Percentiles rank a stretch among this genome's conserved stretches.
These are phyloP conservation scores for Eupithecia centaureata DNA, from an alignment of 2,888 invertebrate genomes.

Conservation along the genomic window DNA sequence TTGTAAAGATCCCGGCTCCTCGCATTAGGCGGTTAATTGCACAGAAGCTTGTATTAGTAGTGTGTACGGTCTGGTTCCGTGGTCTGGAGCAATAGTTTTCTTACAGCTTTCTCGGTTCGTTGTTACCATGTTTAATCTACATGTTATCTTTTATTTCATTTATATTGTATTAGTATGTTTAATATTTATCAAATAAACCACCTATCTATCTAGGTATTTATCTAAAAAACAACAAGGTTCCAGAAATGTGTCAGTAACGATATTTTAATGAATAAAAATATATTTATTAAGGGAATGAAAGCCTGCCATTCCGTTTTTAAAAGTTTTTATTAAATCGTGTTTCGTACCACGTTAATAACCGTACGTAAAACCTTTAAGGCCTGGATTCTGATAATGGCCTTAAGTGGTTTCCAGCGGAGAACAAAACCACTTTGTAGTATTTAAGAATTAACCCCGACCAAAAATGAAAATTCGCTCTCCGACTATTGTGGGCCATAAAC, in stretches of 20 bases:
- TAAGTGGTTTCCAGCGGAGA: constrained; percentile 40
- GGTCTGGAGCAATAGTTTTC: neutral
- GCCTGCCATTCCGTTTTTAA: neutral
- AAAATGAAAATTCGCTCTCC: constrained; percentile 4
- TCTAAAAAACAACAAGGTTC: too few species aligned
- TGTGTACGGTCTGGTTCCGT: constrained; percentile 2
- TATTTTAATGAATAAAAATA: too few species aligned
- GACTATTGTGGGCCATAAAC: constrained; percentile 10
- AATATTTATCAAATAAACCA: too few species aligned
- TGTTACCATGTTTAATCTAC: neutral
- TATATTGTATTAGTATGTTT: too few species aligned
- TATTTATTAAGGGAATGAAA: too few species aligned
- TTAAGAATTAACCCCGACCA: constrained; percentile 38
- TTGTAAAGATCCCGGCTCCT: constrained; percentile 32
- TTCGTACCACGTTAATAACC: constrained; percentile 2
- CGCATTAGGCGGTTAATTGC: constrained; percentile 42
- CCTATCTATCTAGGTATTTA: too few species aligned
- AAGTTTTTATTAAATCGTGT: too few species aligned
- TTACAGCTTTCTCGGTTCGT: neutral
- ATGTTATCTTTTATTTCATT: too few species aligned
- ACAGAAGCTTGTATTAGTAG: constrained; percentile 21
- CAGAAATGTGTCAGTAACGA: too few species aligned
- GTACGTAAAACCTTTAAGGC: constrained; percentile 18
- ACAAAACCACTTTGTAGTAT: constrained; percentile 31
- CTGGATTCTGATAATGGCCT: constrained; percentile 40